Conservation (phyloP, 2,113 vertebrate genomes). For the Pheucticus melanocephalus region DNA sequence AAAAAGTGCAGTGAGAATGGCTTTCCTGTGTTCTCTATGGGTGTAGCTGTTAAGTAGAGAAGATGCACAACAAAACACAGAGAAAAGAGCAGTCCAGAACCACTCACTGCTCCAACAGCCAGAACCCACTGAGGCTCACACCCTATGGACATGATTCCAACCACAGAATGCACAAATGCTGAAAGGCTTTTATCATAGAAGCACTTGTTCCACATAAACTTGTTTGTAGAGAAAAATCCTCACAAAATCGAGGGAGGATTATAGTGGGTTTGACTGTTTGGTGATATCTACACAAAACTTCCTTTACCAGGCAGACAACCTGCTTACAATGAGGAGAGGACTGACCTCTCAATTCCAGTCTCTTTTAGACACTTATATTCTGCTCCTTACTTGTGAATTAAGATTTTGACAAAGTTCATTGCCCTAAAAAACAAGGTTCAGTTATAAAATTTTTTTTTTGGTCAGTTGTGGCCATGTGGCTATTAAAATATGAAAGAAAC, state of each 20-base stretch:
- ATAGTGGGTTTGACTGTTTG: neutral
- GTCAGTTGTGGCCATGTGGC: fast-evolving
- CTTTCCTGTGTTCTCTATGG: neutral
- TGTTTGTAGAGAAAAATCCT: neutral
- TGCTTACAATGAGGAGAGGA: neutral
- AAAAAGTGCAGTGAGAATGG: neutral
- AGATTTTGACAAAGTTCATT: neutral
- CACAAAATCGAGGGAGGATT: fast-evolving
- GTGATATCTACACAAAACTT: neutral
- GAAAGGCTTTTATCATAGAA: neutral
- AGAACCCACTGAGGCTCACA: neutral
- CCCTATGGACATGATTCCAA: fast-evolving
- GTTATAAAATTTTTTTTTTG: neutral
- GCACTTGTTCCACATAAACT: neutral
- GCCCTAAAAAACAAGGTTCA: neutral
- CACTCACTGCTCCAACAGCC: neutral
- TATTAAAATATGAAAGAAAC: neutral
- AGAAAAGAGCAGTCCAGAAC: neutral
- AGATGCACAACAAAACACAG: neutral
- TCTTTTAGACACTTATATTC: neutral
- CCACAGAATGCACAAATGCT: neutral
- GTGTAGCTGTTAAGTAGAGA: neutral
- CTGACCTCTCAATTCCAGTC: neutral
- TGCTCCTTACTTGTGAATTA: neutral
- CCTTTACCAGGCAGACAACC: neutral